Evolutionary conservation across 2,113 vertebrate species (phyloP).

Genomic region (Pungitius pungitius): DNA sequence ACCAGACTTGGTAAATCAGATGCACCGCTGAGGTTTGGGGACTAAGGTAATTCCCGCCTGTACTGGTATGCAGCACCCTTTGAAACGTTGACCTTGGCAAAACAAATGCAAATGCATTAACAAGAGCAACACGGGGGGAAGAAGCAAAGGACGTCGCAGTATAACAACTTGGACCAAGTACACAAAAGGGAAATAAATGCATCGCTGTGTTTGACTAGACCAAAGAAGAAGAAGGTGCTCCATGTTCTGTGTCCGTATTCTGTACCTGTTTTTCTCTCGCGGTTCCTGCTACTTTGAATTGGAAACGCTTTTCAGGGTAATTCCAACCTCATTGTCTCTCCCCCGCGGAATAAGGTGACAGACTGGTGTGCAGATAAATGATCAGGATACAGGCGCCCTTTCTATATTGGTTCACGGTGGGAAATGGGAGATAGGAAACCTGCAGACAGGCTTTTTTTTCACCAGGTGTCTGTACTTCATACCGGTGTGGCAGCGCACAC

Average conservation of each 20-base stretch:
- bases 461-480: background rate
- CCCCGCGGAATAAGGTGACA: background rate
- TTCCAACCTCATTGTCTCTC: background rate
- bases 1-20: constrained; percentile 43
- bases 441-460: constrained; percentile 2
- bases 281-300: background rate
- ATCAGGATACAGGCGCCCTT: background rate
- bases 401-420: background rate
- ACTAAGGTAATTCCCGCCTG: constrained; percentile 47
- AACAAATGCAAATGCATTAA: constrained; percentile 20
- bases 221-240: background rate
- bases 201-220: background rate
- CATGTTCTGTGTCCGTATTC: background rate
- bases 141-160: background rate
- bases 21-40: constrained; percentile 32
- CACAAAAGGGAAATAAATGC: background rate
- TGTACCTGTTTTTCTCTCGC: background rate
- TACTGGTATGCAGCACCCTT: constrained; percentile 14
- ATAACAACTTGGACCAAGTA: constrained; percentile 7
- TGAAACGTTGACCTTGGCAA: constrained; percentile 18
- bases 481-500: background rate
- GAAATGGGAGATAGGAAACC: background rate
- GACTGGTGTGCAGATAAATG: background rate
- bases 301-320: background rate
- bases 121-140: background rate